These are phyloP conservation scores for Drosophila ironensis DNA, from an alignment of 1,140 invertebrate genomes.

Conservation along the genomic window DNA sequence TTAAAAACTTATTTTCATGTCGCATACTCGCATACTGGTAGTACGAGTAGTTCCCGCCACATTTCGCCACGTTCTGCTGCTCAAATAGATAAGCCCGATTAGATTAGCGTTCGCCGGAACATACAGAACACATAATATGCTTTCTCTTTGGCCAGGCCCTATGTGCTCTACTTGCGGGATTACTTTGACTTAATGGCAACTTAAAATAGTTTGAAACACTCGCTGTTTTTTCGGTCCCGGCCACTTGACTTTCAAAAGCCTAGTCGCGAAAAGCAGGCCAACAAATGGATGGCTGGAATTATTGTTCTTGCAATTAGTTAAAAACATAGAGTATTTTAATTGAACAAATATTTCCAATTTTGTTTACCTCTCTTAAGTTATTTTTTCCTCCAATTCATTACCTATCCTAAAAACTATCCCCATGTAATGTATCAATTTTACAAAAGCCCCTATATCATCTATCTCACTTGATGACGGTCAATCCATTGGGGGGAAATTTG, in stretches of 20 bases:
- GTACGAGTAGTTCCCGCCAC: not conserved
- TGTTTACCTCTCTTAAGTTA: no score
- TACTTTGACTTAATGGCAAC: conserved; percentile 18
- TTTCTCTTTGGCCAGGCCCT: not conserved
- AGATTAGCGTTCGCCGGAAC: conserved; percentile 53
- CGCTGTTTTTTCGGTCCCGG: not conserved
- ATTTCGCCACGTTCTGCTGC: conserved; percentile 26
- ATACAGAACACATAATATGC: conserved; percentile 25
- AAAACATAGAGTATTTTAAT: no score
- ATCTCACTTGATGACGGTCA: conserved; percentile 27
- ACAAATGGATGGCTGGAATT: not conserved
- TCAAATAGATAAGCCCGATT: conserved; percentile 58
- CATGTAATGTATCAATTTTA: not conserved
- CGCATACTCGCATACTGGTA: not conserved
- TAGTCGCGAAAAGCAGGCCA: no score
- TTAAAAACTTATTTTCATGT: conserved; percentile 31
- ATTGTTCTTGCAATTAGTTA: conserved; percentile 3
- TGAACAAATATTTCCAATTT: no score
- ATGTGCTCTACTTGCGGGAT: not conserved
- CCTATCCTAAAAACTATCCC: no score
- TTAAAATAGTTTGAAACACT: conserved; percentile 9
- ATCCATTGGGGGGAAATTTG: conserved; percentile 20
- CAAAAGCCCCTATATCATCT: not conserved
- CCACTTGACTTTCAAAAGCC: conserved; percentile 33
- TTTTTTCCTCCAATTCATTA: no score